These are phyloP conservation scores for Meloidogyne chitwoodi DNA, from an alignment of 1,140 invertebrate genomes.

Conservation along the genomic window DNA sequence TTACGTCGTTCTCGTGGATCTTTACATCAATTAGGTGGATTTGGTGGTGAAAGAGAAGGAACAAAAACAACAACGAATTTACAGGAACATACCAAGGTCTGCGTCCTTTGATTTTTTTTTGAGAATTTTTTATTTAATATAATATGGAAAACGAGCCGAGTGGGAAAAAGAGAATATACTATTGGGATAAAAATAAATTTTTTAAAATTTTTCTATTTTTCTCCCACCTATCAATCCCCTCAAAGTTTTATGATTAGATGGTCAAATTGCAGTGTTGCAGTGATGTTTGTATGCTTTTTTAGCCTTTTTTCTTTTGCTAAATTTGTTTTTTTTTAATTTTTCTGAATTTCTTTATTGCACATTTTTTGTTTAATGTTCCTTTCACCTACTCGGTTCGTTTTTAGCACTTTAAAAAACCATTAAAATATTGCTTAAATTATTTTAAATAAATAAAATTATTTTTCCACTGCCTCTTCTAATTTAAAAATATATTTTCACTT, in stretches of 20 bases:
- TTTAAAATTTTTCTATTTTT: neutral
- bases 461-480: neutral
- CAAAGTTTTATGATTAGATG: too few species aligned
- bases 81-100: slow-evolving; percentile 55
- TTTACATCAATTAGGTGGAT: slow-evolving; percentile 49
- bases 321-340: slow-evolving; percentile 16
- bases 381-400: neutral
- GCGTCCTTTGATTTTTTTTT: slow-evolving; percentile 42
- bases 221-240: too few species aligned
- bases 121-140: neutral
- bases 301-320: slow-evolving; percentile 16
- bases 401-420: neutral
- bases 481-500: neutral
- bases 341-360: slow-evolving; percentile 1
- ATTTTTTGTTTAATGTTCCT: slow-evolving; percentile 10
- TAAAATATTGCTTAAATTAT: neutral
- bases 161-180: neutral
- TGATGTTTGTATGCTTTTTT: neutral
- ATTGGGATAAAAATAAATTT: neutral
- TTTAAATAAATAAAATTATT: neutral
- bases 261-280: too few species aligned
- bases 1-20: slow-evolving; percentile 49
- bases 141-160: neutral
- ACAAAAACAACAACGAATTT: neutral
- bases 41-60: neutral